phyloP scores from a whole-genome alignment of 2,113 vertebrate genomes.

The Muntiacus reevesi region DNA sequence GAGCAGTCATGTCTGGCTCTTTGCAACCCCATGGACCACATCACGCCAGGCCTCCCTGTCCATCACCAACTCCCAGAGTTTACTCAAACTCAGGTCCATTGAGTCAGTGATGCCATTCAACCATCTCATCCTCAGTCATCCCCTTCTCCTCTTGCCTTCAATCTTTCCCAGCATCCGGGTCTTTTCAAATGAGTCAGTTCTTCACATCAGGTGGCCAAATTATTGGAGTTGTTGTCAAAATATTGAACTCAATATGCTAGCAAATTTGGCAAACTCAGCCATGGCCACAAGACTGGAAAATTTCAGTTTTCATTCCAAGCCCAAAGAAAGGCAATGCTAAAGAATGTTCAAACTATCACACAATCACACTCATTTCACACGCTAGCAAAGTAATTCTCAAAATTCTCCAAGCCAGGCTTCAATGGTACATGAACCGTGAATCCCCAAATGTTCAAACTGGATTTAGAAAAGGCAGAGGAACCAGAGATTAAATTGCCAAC shows the following conservation, averaged over 20 bases:
- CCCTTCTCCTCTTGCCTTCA: too few species aligned
- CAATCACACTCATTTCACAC: background rate
- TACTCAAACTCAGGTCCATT: background rate
- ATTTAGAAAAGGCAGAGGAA: background rate
- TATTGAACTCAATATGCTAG: background rate
- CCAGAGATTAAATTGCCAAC: background rate
- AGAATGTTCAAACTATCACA: background rate
- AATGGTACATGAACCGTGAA: background rate
- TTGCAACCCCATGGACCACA: background rate
- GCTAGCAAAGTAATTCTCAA: background rate
- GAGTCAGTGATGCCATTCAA: background rate
- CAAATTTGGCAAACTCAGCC: background rate
- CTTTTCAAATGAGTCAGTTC: too few species aligned
- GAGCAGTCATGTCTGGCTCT: fast-evolving
- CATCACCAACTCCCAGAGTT: background rate
- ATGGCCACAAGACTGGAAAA: background rate
- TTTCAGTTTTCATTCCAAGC: background rate
- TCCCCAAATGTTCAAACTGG: background rate
- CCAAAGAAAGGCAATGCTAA: background rate
- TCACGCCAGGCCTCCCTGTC: too few species aligned
- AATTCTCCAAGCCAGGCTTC: background rate
- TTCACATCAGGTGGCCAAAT: too few species aligned
- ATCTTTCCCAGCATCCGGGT: too few species aligned
- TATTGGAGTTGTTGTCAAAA: too few species aligned
- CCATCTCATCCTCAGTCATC: background rate